Evolutionary conservation across 2,797 vertebrate genomes (phyloP).

Genomic region (Danio choprae): DNA sequence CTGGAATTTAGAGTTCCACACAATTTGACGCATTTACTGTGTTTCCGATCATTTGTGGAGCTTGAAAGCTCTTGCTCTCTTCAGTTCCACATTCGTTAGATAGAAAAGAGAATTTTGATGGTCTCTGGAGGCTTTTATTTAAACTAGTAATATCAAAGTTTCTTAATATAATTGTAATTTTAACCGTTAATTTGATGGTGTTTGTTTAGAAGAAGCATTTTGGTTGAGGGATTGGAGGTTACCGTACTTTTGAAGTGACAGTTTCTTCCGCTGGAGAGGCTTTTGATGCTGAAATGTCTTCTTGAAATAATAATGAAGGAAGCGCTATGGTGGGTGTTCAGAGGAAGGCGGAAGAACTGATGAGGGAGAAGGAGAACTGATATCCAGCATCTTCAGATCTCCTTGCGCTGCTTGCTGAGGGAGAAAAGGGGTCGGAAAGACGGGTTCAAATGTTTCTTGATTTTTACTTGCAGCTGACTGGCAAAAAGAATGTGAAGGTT

Average conservation of each 20-base stretch:
- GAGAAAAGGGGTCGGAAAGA: slow-evolving; percentile 39
- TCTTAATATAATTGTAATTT: slow-evolving; percentile 46
- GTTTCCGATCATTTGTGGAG: not conserved
- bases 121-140: not conserved
- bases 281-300: slow-evolving; percentile 71
- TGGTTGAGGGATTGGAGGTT: slow-evolving; percentile 61
- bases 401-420: slow-evolving; percentile 25
- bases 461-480: slow-evolving; percentile 23
- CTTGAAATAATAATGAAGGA: slow-evolving; percentile 74
- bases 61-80: not conserved
- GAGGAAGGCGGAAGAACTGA: not conserved
- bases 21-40: not conserved
- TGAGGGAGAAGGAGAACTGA: slow-evolving; percentile 47
- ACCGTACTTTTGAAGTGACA: slow-evolving; percentile 62
- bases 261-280: slow-evolving; percentile 59
- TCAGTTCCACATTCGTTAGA: not conserved
- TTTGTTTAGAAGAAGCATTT: slow-evolving; percentile 67
- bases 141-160: too few species aligned
- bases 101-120: not conserved
- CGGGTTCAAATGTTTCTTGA: slow-evolving; percentile 10
- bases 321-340: not conserved
- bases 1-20: not conserved
- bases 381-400: slow-evolving; percentile 42
- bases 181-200: slow-evolving; percentile 70
- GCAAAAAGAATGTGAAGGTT: not conserved